Conservation (phyloP, 2,113 vertebrate species). For the Natator depressus region DNA sequence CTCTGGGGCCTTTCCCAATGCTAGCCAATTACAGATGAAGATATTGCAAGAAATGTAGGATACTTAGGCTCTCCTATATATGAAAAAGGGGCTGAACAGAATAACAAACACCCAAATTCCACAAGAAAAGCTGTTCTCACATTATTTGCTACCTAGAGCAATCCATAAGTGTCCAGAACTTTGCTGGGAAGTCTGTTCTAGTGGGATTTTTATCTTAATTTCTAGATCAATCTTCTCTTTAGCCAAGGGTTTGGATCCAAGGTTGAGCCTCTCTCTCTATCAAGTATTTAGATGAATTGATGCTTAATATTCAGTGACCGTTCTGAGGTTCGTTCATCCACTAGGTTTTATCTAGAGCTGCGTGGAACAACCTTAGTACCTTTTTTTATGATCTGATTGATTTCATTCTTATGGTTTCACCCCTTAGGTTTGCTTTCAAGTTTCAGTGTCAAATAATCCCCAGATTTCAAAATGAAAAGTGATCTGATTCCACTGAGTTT, state of each 20-base stretch:
- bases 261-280: background rate
- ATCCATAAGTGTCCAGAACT: background rate
- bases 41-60: rapidly evolving
- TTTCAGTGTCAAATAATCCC: conserved; percentile 42
- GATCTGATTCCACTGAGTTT: background rate
- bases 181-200: background rate
- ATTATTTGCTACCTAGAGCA: background rate
- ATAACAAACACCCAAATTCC: background rate
- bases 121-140: background rate
- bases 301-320: background rate
- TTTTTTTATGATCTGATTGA: background rate
- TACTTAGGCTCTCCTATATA: rapidly evolving
- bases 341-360: background rate
- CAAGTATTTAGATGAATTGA: background rate
- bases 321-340: background rate
- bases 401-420: background rate
- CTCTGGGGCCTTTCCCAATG: background rate
- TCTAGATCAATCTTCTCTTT: background rate
- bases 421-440: conserved; percentile 54
- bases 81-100: background rate
- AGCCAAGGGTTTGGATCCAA: background rate
- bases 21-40: background rate
- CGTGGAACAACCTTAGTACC: background rate
- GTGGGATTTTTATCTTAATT: background rate
- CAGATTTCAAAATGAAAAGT: conserved; percentile 47